Evolutionary conservation across 2,797 vertebrate species (phyloP).

Genomic region (Helostoma temminkii): DNA sequence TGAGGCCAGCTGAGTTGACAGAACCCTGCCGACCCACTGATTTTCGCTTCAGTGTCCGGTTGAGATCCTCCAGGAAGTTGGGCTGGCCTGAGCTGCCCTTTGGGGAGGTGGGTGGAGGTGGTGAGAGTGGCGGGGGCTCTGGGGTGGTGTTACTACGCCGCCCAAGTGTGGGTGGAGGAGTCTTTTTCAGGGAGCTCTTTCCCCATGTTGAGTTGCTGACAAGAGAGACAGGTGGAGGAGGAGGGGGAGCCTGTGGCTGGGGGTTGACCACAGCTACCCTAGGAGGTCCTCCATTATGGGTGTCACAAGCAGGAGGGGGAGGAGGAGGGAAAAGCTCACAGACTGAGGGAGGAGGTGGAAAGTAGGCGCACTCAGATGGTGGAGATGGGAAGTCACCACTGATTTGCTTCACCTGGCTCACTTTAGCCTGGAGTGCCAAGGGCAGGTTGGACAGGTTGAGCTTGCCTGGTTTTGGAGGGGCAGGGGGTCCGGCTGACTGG

Average conservation of each 20-base stretch:
- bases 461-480: slow-evolving; percentile 95
- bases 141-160: slow-evolving; percentile 90
- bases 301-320: slow-evolving; percentile 86
- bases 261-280: slow-evolving; percentile 93
- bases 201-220: slow-evolving; percentile 88
- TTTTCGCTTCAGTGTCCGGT: slow-evolving; percentile 95
- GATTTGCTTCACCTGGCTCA: slow-evolving; percentile 84
- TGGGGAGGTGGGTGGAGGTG: slow-evolving; percentile 85
- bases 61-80: slow-evolving; percentile 94
- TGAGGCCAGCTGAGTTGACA: slow-evolving; percentile 83
- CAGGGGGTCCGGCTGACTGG: slow-evolving; percentile 79
- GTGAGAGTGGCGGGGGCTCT: slow-evolving; percentile 84
- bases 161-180: slow-evolving; percentile 87
- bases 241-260: slow-evolving; percentile 90
- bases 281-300: slow-evolving; percentile 81
- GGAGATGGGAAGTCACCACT: slow-evolving; percentile 88
- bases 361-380: slow-evolving; percentile 89
- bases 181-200: slow-evolving; percentile 91
- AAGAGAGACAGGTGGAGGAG: slow-evolving; percentile 71
- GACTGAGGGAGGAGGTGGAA: slow-evolving; percentile 89
- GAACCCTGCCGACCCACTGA: slow-evolving; percentile 93
- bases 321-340: slow-evolving; percentile 92
- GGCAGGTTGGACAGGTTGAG: slow-evolving; percentile 90
- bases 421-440: slow-evolving; percentile 85
- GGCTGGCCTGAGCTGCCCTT: slow-evolving; percentile 92